Percentiles rank a stretch among this genome's conserved stretches.
These are phyloP conservation scores for Araneus ventricosus DNA, from an alignment of 1,140 invertebrate genomes.

Conservation along the genomic window DNA sequence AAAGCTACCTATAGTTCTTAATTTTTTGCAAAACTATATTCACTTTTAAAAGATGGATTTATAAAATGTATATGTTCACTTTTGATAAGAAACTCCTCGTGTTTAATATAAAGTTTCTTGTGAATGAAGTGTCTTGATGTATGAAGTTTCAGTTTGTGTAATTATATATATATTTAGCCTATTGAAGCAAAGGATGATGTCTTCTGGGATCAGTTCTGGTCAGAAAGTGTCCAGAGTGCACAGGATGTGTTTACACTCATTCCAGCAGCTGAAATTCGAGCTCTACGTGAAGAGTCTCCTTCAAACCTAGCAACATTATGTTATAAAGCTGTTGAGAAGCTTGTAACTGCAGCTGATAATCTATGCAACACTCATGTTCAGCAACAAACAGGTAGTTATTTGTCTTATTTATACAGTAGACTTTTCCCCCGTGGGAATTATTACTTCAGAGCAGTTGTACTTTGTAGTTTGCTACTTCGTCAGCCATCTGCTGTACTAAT, in stretches of 20 bases:
- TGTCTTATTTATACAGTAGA: not conserved
- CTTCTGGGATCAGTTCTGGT: conserved; percentile 99
- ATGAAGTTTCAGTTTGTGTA: not conserved
- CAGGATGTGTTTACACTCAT: conserved; percentile 99
- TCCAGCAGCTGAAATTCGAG: conserved; percentile 95
- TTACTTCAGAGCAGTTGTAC: too few species aligned
- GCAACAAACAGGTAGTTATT: conserved; percentile 90
- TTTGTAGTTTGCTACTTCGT: too few species aligned
- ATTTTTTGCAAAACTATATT: too few species aligned
- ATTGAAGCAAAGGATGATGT: conserved; percentile 94
- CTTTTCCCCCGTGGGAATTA: too few species aligned
- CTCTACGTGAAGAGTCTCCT: conserved; percentile 95
- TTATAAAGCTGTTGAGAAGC: conserved; percentile 98
- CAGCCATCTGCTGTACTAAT: too few species aligned
- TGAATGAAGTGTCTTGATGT: not conserved
- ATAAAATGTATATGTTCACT: too few species aligned
- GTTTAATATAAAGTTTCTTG: too few species aligned
- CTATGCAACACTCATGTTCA: conserved; percentile 95
- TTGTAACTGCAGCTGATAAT: conserved; percentile 95
- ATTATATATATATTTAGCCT: conserved; percentile 83
- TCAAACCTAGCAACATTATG: conserved; percentile 99
- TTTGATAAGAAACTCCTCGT: too few species aligned
- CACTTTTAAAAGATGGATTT: too few species aligned
- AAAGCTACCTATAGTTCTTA: too few species aligned
- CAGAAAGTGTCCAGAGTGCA: conserved; percentile 93